Evolutionary conservation across 2,797 vertebrate genomes (phyloP).

Genomic region (Siniperca obscura): DNA sequence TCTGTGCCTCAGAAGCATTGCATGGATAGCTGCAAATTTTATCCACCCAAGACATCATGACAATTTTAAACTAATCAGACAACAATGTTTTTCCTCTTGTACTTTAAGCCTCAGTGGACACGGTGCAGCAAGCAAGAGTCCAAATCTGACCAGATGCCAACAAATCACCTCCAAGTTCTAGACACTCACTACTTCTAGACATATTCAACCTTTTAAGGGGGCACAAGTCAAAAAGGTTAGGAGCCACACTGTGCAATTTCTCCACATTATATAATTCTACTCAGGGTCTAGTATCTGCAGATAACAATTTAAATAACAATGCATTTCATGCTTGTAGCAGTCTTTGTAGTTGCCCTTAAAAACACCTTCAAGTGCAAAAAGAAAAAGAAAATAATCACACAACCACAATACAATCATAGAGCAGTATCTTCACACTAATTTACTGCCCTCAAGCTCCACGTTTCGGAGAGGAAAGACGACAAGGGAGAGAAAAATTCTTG

Average conservation of each 20-base stretch:
- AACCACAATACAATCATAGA: background rate
- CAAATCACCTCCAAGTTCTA: background rate
- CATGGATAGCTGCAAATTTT: background rate
- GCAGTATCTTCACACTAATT: background rate
- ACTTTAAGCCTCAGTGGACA: background rate
- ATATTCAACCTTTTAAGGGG: background rate
- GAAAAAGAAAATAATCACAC: background rate
- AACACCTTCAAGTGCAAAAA: background rate
- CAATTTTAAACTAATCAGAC: background rate
- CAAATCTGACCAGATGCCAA: background rate
- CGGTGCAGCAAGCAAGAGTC: background rate
- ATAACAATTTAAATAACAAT: background rate
- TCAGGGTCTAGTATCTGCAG: background rate
- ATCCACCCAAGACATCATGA: too few relatives aligned
- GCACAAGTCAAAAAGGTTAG: too few relatives aligned
- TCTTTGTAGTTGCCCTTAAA: constrained; percentile 16
- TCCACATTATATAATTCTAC: background rate
- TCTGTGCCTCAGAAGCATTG: background rate
- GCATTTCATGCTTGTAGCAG: background rate
- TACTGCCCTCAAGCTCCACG: background rate
- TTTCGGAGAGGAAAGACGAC: constrained; percentile 21
- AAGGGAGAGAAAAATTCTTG: constrained; percentile 26
- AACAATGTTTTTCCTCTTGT: too few relatives aligned
- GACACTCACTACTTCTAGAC: background rate
- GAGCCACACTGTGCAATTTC: background rate